These are phyloP conservation scores for Pseudochaenichthys georgianus DNA, from an alignment of 2,797 vertebrate species.

Conservation along the genomic window DNA sequence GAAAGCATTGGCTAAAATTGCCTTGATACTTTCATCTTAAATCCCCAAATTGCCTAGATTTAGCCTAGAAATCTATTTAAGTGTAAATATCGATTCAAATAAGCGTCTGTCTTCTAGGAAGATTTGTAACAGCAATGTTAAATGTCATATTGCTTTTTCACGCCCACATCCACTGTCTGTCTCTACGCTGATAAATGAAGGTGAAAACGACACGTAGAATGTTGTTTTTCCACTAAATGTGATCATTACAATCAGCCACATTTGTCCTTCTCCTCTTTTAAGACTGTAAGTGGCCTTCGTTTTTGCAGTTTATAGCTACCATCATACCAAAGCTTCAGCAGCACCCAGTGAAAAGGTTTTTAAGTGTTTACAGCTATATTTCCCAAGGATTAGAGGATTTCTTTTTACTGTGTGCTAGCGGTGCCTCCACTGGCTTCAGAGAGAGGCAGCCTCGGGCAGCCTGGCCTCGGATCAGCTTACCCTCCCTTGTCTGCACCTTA, in stretches of 20 bases:
- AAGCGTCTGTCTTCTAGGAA: neutral
- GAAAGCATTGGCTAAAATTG: neutral
- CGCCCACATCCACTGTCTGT: too few species aligned
- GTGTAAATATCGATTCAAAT: slow-evolving; percentile 6
- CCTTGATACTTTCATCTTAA: neutral
- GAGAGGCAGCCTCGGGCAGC: slow-evolving; percentile 51
- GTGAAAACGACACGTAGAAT: too few species aligned
- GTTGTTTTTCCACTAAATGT: neutral
- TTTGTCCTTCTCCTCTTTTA: neutral
- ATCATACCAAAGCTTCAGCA: slow-evolving; percentile 8
- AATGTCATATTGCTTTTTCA: too few species aligned
- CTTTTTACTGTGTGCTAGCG: slow-evolving; percentile 32
- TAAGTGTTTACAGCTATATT: slow-evolving; percentile 39
- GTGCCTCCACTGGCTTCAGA: slow-evolving; percentile 44
- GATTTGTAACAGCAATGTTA: too few species aligned
- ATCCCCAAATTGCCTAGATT: neutral
- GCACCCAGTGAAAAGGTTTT: slow-evolving; percentile 25
- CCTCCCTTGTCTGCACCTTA: slow-evolving; percentile 51
- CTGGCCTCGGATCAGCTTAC: slow-evolving; percentile 57
- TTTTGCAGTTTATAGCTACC: neutral
- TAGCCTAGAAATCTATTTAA: neutral
- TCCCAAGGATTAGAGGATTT: slow-evolving; percentile 44
- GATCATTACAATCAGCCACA: neutral
- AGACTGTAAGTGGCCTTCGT: slow-evolving; percentile 5
- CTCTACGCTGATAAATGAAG: too few species aligned